Evolutionary conservation across 2,113 vertebrate genomes (phyloP), one percentile per base, ranked within the genome.

Genomic region (Eonycteris spelaea): DNA sequence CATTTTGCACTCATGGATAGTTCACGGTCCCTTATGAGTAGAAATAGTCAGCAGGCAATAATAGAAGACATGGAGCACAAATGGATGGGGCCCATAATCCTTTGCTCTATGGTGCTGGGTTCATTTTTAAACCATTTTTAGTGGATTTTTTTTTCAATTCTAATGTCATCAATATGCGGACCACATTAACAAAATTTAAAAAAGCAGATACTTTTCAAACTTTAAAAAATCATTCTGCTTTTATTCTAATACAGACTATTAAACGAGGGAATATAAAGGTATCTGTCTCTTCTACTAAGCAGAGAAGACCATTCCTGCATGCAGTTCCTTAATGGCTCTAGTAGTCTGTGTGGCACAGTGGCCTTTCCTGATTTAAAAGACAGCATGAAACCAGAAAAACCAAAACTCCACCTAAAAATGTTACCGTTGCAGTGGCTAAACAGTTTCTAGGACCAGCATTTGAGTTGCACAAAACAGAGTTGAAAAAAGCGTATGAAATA

Each of bases 31-130:
- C 82, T 97, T 94, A 97, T 92, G 94, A 98, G 91, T 95, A 98
- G 97, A 98, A 97, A 97, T 88, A 97, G 96, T 97, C 97, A 98
- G 90, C 96, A 97, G 96, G 96, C 97, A 98, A 91, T 98, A 98
- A 97, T 95, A 96, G 96, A 97, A 98, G 87, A 94, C 93, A 82
- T 38, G 45, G 82, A 95, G 88, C 61, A 97, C 95, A 98, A 98
- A 95, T 94, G 40, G 45, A 97, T 82, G 61, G 51, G 78, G 48
- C 89, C 95, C 93, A 96, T 74, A 97, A 45, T 96, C 90, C 96
- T 96, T 95, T 98, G 96, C 86, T 97, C 95, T 91, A 82, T 94
- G 90, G 75, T 67, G 63, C 61, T 87, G 74, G 65, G 70, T 95
- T 84, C 30, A 94, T 97, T 97, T 98, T 97, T 97, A 88, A 96